phyloP scores from a whole-genome alignment of 2,113 vertebrate genomes.

The Pleuronectes platessa region DNA sequence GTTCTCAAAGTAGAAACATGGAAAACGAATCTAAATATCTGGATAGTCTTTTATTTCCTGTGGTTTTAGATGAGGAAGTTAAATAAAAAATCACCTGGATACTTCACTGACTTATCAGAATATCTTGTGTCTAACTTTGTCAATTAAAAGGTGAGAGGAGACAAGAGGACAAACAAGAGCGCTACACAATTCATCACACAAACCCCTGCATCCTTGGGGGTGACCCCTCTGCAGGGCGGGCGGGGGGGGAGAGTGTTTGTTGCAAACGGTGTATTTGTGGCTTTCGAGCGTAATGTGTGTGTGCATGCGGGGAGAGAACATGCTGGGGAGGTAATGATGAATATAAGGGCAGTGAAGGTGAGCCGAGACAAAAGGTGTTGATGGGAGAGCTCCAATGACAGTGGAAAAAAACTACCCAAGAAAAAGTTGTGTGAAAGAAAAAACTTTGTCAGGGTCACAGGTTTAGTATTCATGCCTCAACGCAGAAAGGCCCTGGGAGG shows the following conservation, averaged over 20 bases:
- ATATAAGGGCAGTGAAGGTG: slow-evolving; percentile 72
- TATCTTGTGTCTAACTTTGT: too few relatives aligned
- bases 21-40: too few relatives aligned
- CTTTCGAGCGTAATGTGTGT: slow-evolving; percentile 14
- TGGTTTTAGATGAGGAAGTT: too few relatives aligned
- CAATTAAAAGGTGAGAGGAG: too few relatives aligned
- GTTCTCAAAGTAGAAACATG: too few relatives aligned
- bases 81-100: too few relatives aligned
- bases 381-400: slow-evolving; percentile 31
- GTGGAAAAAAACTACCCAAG: slow-evolving; percentile 49
- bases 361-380: slow-evolving; percentile 49
- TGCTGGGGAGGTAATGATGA: slow-evolving; percentile 57
- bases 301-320: slow-evolving; percentile 24
- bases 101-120: too few relatives aligned
- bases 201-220: slow-evolving; percentile 39
- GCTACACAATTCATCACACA: too few relatives aligned
- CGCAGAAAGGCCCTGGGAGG: slow-evolving; percentile 19
- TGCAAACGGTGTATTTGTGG: slow-evolving; percentile 12
- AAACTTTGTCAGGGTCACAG: slow-evolving; percentile 51
- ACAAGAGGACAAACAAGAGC: too few relatives aligned
- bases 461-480: slow-evolving; percentile 38
- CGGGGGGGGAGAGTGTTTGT: not conserved
- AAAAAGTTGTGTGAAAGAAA: slow-evolving; percentile 43
- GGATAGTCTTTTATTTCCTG: too few relatives aligned
- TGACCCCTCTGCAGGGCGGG: slow-evolving; percentile 51